These are phyloP conservation scores for Melipona bicolor DNA, from an alignment of 2,888 invertebrate species.

Conservation along the genomic window DNA sequence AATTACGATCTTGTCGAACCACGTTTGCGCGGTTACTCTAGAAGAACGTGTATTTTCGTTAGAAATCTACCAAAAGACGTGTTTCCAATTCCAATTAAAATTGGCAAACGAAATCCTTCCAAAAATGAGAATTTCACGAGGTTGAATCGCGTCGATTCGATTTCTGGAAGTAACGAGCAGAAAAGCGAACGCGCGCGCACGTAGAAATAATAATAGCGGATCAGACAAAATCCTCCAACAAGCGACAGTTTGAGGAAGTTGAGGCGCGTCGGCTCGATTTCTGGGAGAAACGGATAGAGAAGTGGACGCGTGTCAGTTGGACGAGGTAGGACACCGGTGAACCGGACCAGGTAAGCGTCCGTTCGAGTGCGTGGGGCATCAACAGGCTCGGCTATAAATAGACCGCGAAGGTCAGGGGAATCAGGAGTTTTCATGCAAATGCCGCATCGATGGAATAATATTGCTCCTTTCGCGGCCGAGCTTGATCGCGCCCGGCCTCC, in stretches of 20 bases:
- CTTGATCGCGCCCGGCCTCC: conserved; percentile 15
- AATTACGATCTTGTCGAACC: too few relatives aligned
- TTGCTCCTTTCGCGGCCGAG: conserved; percentile 73
- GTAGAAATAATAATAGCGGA: not conserved
- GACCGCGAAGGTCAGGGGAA: conserved; percentile 82
- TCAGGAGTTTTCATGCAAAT: conserved; percentile 83
- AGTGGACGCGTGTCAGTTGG: conserved; percentile 31
- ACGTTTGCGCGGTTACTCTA: too few relatives aligned
- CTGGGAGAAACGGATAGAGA: not conserved
- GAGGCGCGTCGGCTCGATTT: not conserved
- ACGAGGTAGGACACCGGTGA: conserved; percentile 45
- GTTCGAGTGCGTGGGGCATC: conserved; percentile 77
- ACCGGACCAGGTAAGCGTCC: conserved; percentile 74
- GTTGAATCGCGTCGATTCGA: not conserved
- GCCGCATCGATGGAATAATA: conserved; percentile 80
- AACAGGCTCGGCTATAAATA: conserved; percentile 80
- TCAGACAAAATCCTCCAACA: not conserved
- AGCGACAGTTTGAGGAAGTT: not conserved
- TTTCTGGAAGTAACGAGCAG: not conserved
- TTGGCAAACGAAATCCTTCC: not conserved
- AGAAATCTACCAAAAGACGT: too few relatives aligned
- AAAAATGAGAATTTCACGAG: not conserved
- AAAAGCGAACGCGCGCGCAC: not conserved
- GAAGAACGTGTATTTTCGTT: too few relatives aligned
- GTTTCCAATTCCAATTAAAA: too few relatives aligned